A percentile compares a stretch with the other conserved stretches of the same genome.
phyloP scores from a whole-genome alignment of 1,140 invertebrate genomes.

The Meteorus sp. region DNA sequence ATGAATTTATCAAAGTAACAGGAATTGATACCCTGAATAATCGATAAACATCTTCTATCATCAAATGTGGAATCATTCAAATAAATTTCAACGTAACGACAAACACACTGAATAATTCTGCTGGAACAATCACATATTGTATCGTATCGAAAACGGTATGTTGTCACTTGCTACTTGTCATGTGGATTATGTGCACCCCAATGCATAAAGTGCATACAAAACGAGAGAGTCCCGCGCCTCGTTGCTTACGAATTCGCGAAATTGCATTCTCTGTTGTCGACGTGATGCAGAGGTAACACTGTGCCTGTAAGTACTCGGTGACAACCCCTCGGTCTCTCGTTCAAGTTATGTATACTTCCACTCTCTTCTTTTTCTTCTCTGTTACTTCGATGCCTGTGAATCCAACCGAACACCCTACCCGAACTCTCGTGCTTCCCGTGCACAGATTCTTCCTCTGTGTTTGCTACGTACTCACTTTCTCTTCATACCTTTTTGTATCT shows the following conservation, averaged over 20 bases:
- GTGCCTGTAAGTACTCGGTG: constrained; percentile 15
- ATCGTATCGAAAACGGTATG: constrained; percentile 9
- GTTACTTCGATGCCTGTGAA: no score
- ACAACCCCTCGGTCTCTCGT: neutral
- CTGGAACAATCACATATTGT: constrained; percentile 7
- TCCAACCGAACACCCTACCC: no score
- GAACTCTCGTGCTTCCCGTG: no score
- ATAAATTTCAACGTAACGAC: no score
- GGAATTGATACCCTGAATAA: no score
- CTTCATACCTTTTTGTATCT: neutral
- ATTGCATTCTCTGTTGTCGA: constrained; percentile 27
- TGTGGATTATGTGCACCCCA: constrained; percentile 23
- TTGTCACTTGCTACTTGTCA: neutral
- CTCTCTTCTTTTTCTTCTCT: no score
- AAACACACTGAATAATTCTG: constrained; percentile 1
- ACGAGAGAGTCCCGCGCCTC: constrained; percentile 20
- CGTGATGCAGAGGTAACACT: constrained; percentile 7
- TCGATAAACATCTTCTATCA: no score
- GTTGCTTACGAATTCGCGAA: constrained; percentile 25
- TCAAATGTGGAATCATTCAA: no score
- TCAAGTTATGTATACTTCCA: neutral
- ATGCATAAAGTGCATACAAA: constrained; percentile 27
- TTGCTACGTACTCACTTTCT: no score
- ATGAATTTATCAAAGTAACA: no score
- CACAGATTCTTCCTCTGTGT: no score